Evolutionary conservation across 1,140 invertebrate species (phyloP).

Genomic region (Spodoptera litura): DNA sequence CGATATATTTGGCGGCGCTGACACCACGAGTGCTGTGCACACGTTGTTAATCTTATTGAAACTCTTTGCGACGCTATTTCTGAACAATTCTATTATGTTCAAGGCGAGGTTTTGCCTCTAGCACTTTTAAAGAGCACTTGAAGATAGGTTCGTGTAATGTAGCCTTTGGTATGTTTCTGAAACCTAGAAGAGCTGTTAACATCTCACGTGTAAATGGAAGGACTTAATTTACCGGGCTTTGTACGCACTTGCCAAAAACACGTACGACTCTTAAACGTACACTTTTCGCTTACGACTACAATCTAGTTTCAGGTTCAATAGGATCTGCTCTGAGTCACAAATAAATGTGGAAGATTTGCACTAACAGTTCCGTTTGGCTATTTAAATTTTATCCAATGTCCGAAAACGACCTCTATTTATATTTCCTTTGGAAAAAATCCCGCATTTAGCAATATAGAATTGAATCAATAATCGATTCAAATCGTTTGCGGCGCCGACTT

Average conservation of each 20-base stretch:
- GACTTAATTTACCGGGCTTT: constrained; percentile 20
- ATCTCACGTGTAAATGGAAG: constrained; percentile 14
- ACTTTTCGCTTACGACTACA: constrained; percentile 12
- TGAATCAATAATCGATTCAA: constrained; percentile 43
- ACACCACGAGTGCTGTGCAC: constrained; percentile 41
- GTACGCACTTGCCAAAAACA: not conserved
- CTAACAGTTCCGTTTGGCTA: constrained; percentile 15
- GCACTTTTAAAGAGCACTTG: constrained; percentile 2
- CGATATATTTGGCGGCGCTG: constrained; percentile 39
- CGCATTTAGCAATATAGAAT: constrained; percentile 40
- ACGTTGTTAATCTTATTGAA: constrained; percentile 43
- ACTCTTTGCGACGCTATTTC: constrained; percentile 33
- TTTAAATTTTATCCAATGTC: constrained; percentile 23
- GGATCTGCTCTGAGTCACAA: not conserved
- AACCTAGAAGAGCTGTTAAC: constrained; percentile 19
- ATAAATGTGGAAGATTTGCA: constrained; percentile 7
- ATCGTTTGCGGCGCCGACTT: constrained; percentile 33
- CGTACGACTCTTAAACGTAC: not conserved
- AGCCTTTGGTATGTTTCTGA: constrained; percentile 6
- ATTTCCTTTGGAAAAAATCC: constrained; percentile 25
- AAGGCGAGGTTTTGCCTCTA: not conserved
- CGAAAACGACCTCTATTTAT: constrained; percentile 23
- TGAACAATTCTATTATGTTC: constrained; percentile 24
- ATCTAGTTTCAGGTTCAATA: constrained; percentile 16
- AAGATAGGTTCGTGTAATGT: constrained; percentile 6